Base-by-base conservation (phyloP, 1,140 invertebrate genomes). In the Teleogryllus occipitalis region DNA sequence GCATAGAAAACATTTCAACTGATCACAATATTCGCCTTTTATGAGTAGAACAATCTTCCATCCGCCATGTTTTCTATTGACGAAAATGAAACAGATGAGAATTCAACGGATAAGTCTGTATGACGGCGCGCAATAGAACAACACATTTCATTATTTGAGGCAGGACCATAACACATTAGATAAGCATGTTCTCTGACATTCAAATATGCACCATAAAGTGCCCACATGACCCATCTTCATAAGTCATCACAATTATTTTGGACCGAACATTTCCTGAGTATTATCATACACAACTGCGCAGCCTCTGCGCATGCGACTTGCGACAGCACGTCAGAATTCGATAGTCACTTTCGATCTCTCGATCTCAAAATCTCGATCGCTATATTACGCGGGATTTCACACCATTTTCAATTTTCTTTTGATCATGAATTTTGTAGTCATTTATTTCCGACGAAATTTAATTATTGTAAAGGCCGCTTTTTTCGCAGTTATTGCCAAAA, bases 1-100 rank as follows among this genome's bases (percentile, higher is more conserved):
- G 86, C 83, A 87, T 87, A 80, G 88, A 87, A 85, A 89, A 90
- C 89, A 90, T 90, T 82, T 81, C 83, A 80, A 78, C 49, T 72
- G 74, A 77, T 65, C 75, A 47, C 47, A 47, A 78, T 72, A 72
- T 75, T 75, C 47, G 48, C 74, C 46, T 80, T 73, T 47, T 74
- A 47, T 75, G 15, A 80, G 47, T 18, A 76, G n/a, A 47, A 80
- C 73, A 22, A 27, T 27, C 78, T 80, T 54, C 79, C 48, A 80
- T 77, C 65, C 78, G 80, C 80, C 80, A 81, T 79, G 78, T 79
- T 76, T 80, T 81, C 76, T 76, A 65, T n/a, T 81, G 77, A 80
- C 77, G 77, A 78, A 78, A 74, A 74, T 75, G 49, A 47, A 47
- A 80, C 75, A 74, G 76, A 80, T 80, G 76, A 76, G 73, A 80